phyloP scores from a whole-genome alignment of 1,140 invertebrate genomes.

The Drosophila ironensis region DNA sequence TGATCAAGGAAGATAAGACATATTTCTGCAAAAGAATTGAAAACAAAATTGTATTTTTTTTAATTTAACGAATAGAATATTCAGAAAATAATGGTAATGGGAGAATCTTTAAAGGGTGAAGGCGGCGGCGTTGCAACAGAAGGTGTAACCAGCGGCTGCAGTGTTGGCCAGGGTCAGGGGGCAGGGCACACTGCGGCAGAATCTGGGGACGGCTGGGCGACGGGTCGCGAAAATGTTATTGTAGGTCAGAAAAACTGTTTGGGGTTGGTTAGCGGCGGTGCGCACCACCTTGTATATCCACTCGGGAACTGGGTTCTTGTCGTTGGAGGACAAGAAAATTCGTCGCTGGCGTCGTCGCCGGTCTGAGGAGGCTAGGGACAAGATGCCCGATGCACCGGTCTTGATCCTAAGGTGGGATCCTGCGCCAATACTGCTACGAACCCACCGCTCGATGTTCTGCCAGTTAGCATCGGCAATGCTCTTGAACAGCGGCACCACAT shows the following conservation, averaged over 20 bases:
- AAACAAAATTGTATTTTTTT: neutral
- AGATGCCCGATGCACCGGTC: conserved; percentile 19
- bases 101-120: neutral
- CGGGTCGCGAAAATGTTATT: conserved; percentile 35
- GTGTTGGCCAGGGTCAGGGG: conserved; percentile 20
- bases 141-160: conserved; percentile 32
- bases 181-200: conserved; percentile 17
- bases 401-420: conserved; percentile 10
- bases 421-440: conserved; percentile 15
- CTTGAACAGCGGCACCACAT: conserved; percentile 83
- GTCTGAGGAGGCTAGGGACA: conserved; percentile 1
- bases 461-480: conserved; percentile 82
- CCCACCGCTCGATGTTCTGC: conserved; percentile 63
- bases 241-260: conserved; percentile 35
- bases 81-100: neutral
- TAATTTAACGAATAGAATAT: no score
- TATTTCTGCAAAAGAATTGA: neutral
- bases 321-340: conserved; percentile 1
- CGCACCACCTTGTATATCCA: conserved; percentile 44
- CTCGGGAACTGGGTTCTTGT: conserved; percentile 32
- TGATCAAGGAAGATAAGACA: neutral
- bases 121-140: conserved; percentile 38
- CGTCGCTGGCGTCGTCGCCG: neutral
- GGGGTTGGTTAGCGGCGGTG: neutral
- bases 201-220: neutral